phyloP scores from a whole-genome alignment of 2,113 vertebrate genomes.

The Aplodontia rufa region DNA sequence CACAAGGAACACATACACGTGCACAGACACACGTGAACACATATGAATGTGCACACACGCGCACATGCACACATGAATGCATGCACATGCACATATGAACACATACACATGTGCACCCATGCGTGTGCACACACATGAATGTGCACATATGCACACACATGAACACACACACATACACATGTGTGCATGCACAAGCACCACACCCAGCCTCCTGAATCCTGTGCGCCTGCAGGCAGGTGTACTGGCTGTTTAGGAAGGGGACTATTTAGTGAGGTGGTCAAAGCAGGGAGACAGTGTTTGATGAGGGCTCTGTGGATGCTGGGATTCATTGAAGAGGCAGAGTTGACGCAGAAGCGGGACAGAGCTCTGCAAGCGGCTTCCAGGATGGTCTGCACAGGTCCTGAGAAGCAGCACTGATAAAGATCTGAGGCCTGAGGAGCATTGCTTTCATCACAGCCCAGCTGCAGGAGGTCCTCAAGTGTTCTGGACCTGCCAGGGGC shows the following conservation, averaged over 20 bases:
- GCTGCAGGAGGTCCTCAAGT: fast-evolving
- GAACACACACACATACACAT: fast-evolving
- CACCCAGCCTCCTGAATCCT: background rate
- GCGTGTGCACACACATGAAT: background rate
- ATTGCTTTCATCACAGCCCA: background rate
- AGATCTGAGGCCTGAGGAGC: background rate
- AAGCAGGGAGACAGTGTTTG: background rate
- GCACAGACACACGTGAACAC: too few species aligned
- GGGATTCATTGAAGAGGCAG: background rate
- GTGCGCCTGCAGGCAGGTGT: background rate
- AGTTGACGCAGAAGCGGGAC: background rate
- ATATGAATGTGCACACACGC: fast-evolving
- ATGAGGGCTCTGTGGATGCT: background rate
- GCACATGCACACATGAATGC: background rate
- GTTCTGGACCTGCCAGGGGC: background rate
- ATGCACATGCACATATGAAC: too few species aligned
- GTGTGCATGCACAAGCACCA: too few species aligned
- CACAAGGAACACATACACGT: too few species aligned
- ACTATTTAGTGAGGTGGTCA: background rate
- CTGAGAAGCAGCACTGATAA: background rate
- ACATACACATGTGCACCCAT: too few species aligned
- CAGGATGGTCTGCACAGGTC: fast-evolving
- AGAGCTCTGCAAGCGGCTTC: background rate
- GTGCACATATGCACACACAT: too few species aligned
- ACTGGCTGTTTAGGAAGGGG: background rate